Percentiles rank a stretch among this genome's conserved stretches.
phyloP scores from a whole-genome alignment of 2,113 vertebrate genomes.

The Vidua chalybeata region DNA sequence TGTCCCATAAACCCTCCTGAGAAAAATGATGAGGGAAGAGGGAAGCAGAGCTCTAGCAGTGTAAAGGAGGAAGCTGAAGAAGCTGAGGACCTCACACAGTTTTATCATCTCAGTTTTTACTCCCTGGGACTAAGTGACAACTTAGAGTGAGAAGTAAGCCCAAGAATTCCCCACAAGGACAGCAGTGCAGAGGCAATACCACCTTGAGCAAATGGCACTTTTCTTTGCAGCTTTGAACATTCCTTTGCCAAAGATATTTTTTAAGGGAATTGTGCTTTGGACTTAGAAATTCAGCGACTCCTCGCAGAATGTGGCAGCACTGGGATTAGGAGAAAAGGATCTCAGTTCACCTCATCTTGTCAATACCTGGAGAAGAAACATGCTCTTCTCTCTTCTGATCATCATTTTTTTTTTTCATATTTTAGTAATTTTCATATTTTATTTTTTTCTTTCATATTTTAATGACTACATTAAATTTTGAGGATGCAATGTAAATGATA shows the following conservation, averaged over 20 bases:
- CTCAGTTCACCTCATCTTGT: neutral
- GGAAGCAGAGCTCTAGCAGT: neutral
- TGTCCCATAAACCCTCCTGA: neutral
- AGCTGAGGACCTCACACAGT: neutral
- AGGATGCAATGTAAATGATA: slow-evolving; percentile 57
- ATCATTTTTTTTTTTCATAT: slow-evolving; percentile 32
- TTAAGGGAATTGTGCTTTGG: neutral
- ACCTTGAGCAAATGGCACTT: neutral
- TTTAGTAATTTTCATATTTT: slow-evolving; percentile 63
- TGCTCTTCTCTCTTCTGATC: neutral
- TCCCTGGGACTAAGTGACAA: neutral
- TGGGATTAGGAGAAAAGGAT: neutral
- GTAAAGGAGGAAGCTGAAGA: neutral
- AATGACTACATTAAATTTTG: slow-evolving; percentile 31
- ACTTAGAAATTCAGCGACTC: neutral
- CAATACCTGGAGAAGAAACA: slow-evolving; percentile 24
- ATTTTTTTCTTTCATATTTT: slow-evolving; percentile 39
- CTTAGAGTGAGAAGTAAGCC: neutral
- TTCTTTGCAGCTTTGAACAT: neutral
- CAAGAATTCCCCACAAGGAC: neutral
- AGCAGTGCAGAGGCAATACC: neutral
- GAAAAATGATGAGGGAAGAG: neutral
- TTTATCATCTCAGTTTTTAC: neutral
- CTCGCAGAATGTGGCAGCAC: neutral
- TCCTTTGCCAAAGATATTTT: neutral